Evolutionary conservation across 2,888 invertebrate species (phyloP), one percentile per base, ranked within the genome.

Genomic region (Polydesmus complanatus): DNA sequence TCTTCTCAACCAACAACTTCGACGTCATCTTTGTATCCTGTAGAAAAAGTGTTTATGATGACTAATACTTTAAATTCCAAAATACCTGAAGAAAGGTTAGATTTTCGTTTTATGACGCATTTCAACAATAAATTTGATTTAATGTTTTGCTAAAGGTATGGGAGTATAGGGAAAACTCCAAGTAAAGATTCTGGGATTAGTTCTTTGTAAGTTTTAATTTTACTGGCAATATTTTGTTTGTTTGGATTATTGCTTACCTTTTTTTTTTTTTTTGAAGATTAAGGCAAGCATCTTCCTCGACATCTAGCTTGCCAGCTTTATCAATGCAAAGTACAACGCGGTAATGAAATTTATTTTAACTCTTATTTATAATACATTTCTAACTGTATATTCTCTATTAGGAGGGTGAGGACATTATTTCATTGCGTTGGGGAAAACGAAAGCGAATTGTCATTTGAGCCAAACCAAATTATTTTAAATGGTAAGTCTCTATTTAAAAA

Each of bases 381-480:
- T 47, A 22, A 3, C 27, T n/a, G n/a, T n/a, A n/a, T 52, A 11
- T 58, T 58, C 27, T 65, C 67, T 68, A 61, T 59, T 74, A 85
- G 88, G 74, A 82, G 89, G 72, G 96, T 95, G 64, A 81, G 94
- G 71, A 96, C 97, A 58, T 78, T 97, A 67, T 97, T 95, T 77
- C 89, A 93, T 58, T 97, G 97, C 74, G 81, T 92, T 67, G 96
- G 94, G 60, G 96, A 95, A 78, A 91, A 92, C 76, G 93, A 93
- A 72, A 90, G 93, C 65, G 97, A 97, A 79, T 79, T 97, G 68
- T 94, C 94, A 27, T 97, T 97, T 79, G 93, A 95, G 78, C 94
- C 96, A 65, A 96, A 97, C 81, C 91, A 95, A 81, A 92, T 97
- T 70, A 92, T 97, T 70, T 90, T 88, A 65, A 90, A 95, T 80